A percentile compares a stretch with the other conserved stretches of the same genome.
Conservation (phyloP, 2,797 vertebrate genomes). For the Tauraco hartlaubi region DNA sequence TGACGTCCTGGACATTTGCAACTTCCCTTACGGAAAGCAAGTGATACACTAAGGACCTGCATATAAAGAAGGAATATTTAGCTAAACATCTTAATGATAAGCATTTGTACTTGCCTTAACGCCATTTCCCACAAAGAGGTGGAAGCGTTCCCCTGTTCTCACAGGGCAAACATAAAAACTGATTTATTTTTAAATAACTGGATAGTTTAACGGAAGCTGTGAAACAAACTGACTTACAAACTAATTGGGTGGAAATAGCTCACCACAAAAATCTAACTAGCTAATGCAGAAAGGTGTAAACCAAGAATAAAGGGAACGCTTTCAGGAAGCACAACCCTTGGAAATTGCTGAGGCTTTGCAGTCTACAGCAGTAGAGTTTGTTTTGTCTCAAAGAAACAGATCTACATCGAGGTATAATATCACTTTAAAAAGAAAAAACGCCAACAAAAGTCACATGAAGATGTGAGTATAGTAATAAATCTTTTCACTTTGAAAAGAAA, state of each 20-base stretch:
- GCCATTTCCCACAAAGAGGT: background rate
- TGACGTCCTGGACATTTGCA: background rate
- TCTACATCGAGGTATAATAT: background rate
- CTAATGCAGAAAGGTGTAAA: conserved; percentile 25
- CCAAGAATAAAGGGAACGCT: background rate
- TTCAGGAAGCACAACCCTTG: background rate
- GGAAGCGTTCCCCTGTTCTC: background rate
- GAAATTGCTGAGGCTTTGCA: background rate
- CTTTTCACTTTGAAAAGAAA: background rate
- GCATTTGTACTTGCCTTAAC: background rate
- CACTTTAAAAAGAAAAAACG: background rate
- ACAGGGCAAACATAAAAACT: background rate
- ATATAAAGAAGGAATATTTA: background rate
- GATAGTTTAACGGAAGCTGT: background rate
- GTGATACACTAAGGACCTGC: background rate
- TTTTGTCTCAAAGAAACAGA: background rate
- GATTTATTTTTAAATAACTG: conserved; percentile 1
- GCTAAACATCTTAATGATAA: background rate
- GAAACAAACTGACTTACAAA: background rate
- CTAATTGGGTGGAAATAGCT: conserved; percentile 3
- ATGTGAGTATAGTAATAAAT: background rate
- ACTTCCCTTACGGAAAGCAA: background rate
- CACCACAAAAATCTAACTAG: background rate
- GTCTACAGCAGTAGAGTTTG: background rate
- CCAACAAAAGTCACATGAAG: background rate